These are phyloP conservation scores for Hemibagrus guttatus DNA, from an alignment of 2,797 vertebrate species.

Conservation along the genomic window DNA sequence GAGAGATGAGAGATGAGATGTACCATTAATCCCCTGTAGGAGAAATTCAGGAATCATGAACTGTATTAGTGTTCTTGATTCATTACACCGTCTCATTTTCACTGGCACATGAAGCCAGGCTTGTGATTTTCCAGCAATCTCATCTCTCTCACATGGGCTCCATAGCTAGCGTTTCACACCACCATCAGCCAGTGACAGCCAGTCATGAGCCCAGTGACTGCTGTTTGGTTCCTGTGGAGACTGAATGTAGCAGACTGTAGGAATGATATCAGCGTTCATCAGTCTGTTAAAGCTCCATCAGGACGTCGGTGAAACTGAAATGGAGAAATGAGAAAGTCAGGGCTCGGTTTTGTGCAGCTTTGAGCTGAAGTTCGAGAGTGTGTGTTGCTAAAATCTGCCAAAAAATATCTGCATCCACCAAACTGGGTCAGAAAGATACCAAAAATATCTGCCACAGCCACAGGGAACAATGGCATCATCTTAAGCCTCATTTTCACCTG, in stretches of 20 bases:
- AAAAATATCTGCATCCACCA: background rate
- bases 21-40: no score
- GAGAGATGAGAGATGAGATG: no score
- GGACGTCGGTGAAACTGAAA: background rate
- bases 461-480: background rate
- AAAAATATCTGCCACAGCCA: background rate
- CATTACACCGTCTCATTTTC: background rate
- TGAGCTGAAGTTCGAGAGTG: background rate
- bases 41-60: no score
- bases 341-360: background rate
- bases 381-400: background rate
- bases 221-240: background rate
- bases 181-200: background rate
- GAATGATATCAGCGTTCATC: background rate
- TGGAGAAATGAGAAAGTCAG: background rate
- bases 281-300: background rate
- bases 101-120: background rate
- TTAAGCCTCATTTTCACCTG: background rate
- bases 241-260: background rate
- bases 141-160: background rate
- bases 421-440: constrained; percentile 18
- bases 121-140: background rate
- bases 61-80: background rate
- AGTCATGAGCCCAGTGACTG: background rate
- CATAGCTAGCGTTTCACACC: background rate